Evolutionary conservation across 2,797 vertebrate species (phyloP).

Genomic region (Harpagifer antarcticus): DNA sequence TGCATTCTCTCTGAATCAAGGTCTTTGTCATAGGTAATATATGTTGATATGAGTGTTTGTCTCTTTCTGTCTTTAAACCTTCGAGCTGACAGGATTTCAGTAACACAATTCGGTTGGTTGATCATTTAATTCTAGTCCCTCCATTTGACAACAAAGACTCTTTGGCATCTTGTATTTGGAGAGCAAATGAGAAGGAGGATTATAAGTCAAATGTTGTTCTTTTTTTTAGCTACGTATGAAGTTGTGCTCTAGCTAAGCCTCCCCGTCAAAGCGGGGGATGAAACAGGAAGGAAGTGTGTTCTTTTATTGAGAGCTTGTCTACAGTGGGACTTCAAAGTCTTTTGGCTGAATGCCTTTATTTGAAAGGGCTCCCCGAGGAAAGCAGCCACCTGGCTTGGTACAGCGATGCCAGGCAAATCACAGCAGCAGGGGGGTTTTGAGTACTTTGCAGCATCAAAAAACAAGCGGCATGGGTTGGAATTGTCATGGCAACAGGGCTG

Average conservation of each 20-base stretch:
- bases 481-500: slow-evolving; percentile 80
- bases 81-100: slow-evolving; percentile 2
- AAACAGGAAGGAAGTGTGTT: slow-evolving; percentile 58
- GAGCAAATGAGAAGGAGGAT: slow-evolving; percentile 5
- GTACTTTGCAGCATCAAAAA: slow-evolving; percentile 72
- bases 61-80: slow-evolving; percentile 10
- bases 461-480: slow-evolving; percentile 71
- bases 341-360: slow-evolving; percentile 74
- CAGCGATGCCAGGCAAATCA: slow-evolving; percentile 69
- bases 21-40: not conserved
- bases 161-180: not conserved
- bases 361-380: slow-evolving; percentile 71
- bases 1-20: slow-evolving; percentile 3
- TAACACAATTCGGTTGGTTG: slow-evolving; percentile 7
- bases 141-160: not conserved
- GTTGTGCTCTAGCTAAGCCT: slow-evolving; percentile 36
- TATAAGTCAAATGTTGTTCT: not conserved
- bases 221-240: slow-evolving; percentile 16
- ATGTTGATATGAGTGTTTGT: not conserved
- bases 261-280: slow-evolving; percentile 43
- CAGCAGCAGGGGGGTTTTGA: slow-evolving; percentile 56
- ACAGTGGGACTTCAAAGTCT: slow-evolving; percentile 72
- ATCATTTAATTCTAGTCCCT: slow-evolving; percentile 1
- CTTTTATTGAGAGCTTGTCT: slow-evolving; percentile 62
- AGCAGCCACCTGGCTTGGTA: slow-evolving; percentile 72